Conservation (phyloP, 2,113 vertebrate genomes). For the Heteronetta atricapilla region DNA sequence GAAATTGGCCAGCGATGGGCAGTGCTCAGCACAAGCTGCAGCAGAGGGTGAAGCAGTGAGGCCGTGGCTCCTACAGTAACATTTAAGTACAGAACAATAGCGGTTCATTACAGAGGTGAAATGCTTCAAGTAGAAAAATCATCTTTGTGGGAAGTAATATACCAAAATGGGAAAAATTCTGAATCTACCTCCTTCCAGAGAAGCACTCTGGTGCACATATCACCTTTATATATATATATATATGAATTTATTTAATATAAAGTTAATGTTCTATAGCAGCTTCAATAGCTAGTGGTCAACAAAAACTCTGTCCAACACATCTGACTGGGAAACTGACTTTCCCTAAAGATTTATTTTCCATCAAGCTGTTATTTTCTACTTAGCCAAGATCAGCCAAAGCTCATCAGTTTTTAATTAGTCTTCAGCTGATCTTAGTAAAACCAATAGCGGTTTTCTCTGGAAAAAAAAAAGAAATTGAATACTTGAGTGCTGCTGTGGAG, state of each 20-base stretch:
- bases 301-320: neutral
- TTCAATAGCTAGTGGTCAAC: neutral
- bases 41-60: neutral
- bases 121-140: neutral
- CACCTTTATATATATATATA: too few relatives aligned
- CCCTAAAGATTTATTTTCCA: neutral
- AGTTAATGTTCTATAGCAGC: neutral
- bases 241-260: neutral
- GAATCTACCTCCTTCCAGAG: neutral
- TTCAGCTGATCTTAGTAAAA: neutral
- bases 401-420: neutral
- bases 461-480: neutral
- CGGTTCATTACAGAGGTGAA: neutral
- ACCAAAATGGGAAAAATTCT: neutral
- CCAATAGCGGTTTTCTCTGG: neutral
- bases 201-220: fast-evolving
- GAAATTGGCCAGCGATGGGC: neutral
- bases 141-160: neutral
- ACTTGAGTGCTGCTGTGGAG: neutral
- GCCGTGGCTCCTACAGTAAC: neutral
- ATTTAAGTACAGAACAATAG: neutral
- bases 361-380: neutral
- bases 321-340: neutral
- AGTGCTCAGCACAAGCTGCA: neutral
- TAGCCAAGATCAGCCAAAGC: neutral